These are phyloP conservation scores for Caenorhabditis wallacei DNA, from an alignment of 2,888 invertebrate species.

Conservation along the genomic window DNA sequence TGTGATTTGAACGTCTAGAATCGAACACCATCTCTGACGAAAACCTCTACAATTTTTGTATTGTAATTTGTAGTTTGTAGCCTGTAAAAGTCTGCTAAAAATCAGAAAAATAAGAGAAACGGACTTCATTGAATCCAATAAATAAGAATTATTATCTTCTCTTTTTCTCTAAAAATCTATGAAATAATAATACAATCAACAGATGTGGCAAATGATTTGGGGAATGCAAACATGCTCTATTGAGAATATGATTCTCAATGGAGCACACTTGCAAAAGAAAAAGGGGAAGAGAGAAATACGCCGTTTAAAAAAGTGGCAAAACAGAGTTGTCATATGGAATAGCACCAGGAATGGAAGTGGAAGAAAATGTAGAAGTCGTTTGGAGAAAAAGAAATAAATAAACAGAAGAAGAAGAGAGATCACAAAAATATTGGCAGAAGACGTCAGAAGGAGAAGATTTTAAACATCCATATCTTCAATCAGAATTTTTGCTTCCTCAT, in stretches of 20 bases:
- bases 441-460: constrained; percentile 11
- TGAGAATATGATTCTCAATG: not conserved
- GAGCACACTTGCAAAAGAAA: no score
- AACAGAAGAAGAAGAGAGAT: constrained; percentile 25
- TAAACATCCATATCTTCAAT: constrained; percentile 63
- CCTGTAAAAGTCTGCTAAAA: not conserved
- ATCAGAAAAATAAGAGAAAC: not conserved
- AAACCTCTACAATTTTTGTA: not conserved
- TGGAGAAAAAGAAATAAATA: constrained; percentile 36
- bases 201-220: not conserved
- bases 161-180: not conserved
- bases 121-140: constrained; percentile 55
- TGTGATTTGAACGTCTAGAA: no score
- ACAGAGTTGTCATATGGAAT: constrained; percentile 48
- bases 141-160: constrained; percentile 13
- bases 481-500: constrained; percentile 65
- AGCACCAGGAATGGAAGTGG: constrained; percentile 44
- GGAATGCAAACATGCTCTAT: not conserved
- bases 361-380: constrained; percentile 32
- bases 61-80: not conserved
- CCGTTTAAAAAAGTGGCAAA: constrained; percentile 48
- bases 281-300: constrained; percentile 10
- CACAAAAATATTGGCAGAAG: not conserved
- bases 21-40: constrained; percentile 1
- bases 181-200: no score